Percentiles rank a stretch among this genome's conserved stretches.
These are phyloP conservation scores for Ornithorhynchus anatinus DNA, from an alignment of 2,113 vertebrate species.

Conservation along the genomic window DNA sequence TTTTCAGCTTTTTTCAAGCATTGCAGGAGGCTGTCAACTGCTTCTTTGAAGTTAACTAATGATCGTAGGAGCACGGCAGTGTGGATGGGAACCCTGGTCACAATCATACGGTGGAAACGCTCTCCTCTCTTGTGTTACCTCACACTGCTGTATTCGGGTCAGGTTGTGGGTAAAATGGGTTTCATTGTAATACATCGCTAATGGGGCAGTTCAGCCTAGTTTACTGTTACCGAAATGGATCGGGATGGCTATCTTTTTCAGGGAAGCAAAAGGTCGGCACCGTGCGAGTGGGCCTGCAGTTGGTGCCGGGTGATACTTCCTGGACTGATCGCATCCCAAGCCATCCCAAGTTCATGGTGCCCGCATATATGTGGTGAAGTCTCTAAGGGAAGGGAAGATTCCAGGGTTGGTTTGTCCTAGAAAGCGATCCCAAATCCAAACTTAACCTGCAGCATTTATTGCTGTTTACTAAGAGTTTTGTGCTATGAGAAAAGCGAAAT, in stretches of 20 bases:
- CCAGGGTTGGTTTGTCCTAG: too few species aligned
- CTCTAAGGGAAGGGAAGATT: background rate
- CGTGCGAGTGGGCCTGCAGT: background rate
- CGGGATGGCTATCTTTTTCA: background rate
- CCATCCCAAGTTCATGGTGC: background rate
- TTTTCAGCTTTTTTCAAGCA: conserved; percentile 61
- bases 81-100: conserved; percentile 46
- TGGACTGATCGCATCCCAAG: background rate
- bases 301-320: background rate
- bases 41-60: conserved; percentile 76
- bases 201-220: background rate
- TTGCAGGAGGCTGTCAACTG: conserved; percentile 70
- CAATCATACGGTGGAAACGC: background rate
- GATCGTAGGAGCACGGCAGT: conserved; percentile 43
- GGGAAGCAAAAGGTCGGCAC: conserved; percentile 11
- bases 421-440: too few species aligned
- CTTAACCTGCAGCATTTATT: too few species aligned
- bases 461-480: too few species aligned
- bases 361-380: background rate
- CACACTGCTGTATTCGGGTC: background rate
- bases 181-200: background rate
- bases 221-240: conserved; percentile 17
- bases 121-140: conserved; percentile 12
- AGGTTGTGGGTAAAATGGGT: conserved; percentile 28
- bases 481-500: too few species aligned